Base-by-base conservation (phyloP, 2,113 vertebrate genomes). In the Urocolius indicus region DNA sequence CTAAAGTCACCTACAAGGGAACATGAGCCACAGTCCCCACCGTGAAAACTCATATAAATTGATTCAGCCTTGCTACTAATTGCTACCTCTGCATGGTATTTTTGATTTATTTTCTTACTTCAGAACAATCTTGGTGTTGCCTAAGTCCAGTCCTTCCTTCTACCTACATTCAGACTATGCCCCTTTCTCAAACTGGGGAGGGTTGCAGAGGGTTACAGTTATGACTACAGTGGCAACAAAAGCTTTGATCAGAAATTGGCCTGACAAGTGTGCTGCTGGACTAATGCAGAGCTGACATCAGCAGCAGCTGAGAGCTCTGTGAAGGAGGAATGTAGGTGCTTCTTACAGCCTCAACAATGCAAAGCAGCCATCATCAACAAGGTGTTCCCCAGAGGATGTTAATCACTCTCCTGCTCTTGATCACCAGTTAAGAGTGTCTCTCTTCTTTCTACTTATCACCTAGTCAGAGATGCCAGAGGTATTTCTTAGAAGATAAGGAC, bases 351-450 rank as follows among this genome's bases (percentile, higher is more conserved):
- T 96, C 88, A 95, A 94, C 93, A 96, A 94, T 97, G 94, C 92
- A 96, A 95, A 96, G 88, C 90, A 94, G 76, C 86, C 59, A 7
- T 93, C 93, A 94, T 92, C 92, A 96, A 90, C 83, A 89, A 96
- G 94, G 95, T 96, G 95, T 95, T 97, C 95, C 92, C 93, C 69
- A 49, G 96, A 96, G 92, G 86, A 79, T 87, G 83, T 83, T 96
- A 96, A 97, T 96, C 94, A 86, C 80, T 84, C 90, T 93, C 43
- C 87, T 95, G 88, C 76, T 90, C 94, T 88, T 96, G 76, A 96
- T 96, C 80, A 96, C 73, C 88, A 90, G 88, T 95, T 96, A 93
- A 94, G 90, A 75, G 83, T 93, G 75, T 89, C 94, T 96, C 95
- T 96, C 86, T 92, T 88, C 85, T 88, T 95, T 94, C 88, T 79